Evolutionary conservation across 1,140 invertebrate genomes (phyloP).

Genomic region (Drosophila virilis): DNA sequence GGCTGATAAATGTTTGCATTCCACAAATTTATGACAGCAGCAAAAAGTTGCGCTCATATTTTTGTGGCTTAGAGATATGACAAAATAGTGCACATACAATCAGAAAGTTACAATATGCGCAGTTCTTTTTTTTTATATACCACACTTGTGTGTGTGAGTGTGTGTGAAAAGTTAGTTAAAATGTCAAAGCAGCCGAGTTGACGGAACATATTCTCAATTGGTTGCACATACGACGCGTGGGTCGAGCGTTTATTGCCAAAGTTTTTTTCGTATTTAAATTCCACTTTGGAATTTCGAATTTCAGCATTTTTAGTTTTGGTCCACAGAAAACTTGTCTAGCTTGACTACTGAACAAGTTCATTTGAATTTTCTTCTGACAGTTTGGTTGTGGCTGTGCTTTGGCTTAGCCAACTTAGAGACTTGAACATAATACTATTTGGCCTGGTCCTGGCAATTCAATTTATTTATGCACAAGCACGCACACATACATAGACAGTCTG

Average conservation of each 20-base stretch:
- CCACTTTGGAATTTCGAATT: constrained; percentile 53
- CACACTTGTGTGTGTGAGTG: neutral
- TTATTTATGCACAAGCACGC: constrained; percentile 16
- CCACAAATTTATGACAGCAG: constrained; percentile 76
- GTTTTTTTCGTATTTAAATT: constrained; percentile 77
- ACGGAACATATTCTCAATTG: constrained; percentile 21
- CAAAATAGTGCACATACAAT: constrained; percentile 65
- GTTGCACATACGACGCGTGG: constrained; percentile 34
- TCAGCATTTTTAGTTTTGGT: constrained; percentile 19
- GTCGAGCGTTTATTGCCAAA: constrained; percentile 67
- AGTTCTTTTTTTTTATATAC: too few species aligned
- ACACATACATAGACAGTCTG: neutral
- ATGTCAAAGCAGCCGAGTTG: constrained; percentile 58
- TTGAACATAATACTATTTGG: constrained; percentile 17
- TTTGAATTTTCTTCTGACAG: constrained; percentile 32
- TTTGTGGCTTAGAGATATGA: constrained; percentile 77
- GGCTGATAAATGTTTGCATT: constrained; percentile 79
- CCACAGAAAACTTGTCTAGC: constrained; percentile 41
- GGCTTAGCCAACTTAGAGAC: constrained; percentile 44
- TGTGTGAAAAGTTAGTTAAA: constrained; percentile 70
- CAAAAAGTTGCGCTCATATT: constrained; percentile 74
- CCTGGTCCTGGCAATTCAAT: constrained; percentile 13
- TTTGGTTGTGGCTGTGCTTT: constrained; percentile 20
- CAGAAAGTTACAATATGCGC: constrained; percentile 40
- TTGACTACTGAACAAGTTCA: constrained; percentile 29